phyloP scores from a whole-genome alignment of 1,140 invertebrate species.

The Bombus breviceps region DNA sequence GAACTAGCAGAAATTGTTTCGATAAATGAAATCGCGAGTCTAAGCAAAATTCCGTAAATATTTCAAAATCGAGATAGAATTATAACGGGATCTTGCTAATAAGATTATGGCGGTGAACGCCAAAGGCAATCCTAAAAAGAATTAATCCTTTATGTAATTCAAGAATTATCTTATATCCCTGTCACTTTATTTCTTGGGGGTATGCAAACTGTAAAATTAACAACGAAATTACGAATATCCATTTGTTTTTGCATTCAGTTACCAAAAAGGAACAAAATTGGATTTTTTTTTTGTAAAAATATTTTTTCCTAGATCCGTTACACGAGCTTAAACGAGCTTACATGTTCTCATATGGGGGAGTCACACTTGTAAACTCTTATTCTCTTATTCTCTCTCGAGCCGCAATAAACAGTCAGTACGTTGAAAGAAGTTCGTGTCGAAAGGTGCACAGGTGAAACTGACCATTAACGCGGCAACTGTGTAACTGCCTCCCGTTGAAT shows the following conservation, averaged over 20 bases:
- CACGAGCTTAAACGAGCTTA: slow-evolving; percentile 32
- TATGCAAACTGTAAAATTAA: too few relatives aligned
- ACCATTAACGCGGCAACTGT: slow-evolving; percentile 26
- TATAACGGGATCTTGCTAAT: not conserved
- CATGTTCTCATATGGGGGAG: not conserved
- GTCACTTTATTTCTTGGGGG: not conserved
- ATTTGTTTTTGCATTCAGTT: too few relatives aligned
- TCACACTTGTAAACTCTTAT: slow-evolving; percentile 32
- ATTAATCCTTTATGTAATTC: too few relatives aligned
- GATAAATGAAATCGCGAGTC: not conserved
- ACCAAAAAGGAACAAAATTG: too few relatives aligned
- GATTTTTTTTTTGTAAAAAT: too few relatives aligned
- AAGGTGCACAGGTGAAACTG: slow-evolving; percentile 21
- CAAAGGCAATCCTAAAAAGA: too few relatives aligned
- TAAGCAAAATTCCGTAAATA: not conserved
- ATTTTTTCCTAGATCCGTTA: not conserved
- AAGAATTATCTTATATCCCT: not conserved
- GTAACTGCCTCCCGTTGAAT: slow-evolving; percentile 26
- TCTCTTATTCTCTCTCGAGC: slow-evolving; percentile 11
- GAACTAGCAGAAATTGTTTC: not conserved
- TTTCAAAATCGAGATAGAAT: not conserved
- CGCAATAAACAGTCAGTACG: not conserved
- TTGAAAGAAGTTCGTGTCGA: slow-evolving; percentile 28
- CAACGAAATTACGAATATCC: too few relatives aligned
- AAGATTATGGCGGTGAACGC: not conserved